These are phyloP conservation scores for Rhynchophorus ferrugineus DNA, from an alignment of 1,140 invertebrate genomes.

Conservation along the genomic window DNA sequence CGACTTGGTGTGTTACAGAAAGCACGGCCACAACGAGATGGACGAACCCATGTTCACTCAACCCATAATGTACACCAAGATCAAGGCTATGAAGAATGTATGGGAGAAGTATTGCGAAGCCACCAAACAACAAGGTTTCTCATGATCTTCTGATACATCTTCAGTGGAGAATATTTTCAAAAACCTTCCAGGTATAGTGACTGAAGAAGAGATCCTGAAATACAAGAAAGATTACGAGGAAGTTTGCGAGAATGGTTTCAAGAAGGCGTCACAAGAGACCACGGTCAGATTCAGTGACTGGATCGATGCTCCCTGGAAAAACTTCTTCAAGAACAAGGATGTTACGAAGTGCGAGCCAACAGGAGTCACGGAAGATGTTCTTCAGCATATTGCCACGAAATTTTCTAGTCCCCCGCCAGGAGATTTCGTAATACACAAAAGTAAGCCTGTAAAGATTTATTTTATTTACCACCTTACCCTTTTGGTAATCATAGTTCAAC, in stretches of 20 bases:
- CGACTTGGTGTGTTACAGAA: slow-evolving; percentile 80
- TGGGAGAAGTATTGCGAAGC: slow-evolving; percentile 2
- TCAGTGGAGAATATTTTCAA: too few species aligned
- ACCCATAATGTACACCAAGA: slow-evolving; percentile 89
- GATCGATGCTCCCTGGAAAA: slow-evolving; percentile 81
- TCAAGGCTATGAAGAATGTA: slow-evolving; percentile 39
- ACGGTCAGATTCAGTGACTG: slow-evolving; percentile 58
- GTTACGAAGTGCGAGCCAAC: slow-evolving; percentile 43
- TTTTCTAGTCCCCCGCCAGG: slow-evolving; percentile 59
- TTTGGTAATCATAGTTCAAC: too few species aligned
- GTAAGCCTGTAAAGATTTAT: slow-evolving; percentile 14
- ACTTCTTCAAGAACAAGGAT: slow-evolving; percentile 56
- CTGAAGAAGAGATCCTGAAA: slow-evolving; percentile 19
- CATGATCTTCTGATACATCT: too few species aligned
- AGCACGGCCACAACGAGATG: slow-evolving; percentile 87
- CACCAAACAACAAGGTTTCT: too few species aligned
- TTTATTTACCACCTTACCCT: too few species aligned
- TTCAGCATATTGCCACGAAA: slow-evolving; percentile 59
- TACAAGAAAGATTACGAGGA: slow-evolving; percentile 44
- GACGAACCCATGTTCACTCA: slow-evolving; percentile 96
- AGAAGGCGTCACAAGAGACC: slow-evolving; percentile 55
- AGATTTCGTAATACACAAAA: slow-evolving; percentile 23
- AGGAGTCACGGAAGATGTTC: slow-evolving; percentile 56
- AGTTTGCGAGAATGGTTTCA: slow-evolving; percentile 70
- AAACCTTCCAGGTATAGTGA: slow-evolving; percentile 13